A percentile compares a stretch with the other conserved stretches of the same genome.
phyloP scores from a whole-genome alignment of 2,888 invertebrate species.

The Eupithecia abbreviata region DNA sequence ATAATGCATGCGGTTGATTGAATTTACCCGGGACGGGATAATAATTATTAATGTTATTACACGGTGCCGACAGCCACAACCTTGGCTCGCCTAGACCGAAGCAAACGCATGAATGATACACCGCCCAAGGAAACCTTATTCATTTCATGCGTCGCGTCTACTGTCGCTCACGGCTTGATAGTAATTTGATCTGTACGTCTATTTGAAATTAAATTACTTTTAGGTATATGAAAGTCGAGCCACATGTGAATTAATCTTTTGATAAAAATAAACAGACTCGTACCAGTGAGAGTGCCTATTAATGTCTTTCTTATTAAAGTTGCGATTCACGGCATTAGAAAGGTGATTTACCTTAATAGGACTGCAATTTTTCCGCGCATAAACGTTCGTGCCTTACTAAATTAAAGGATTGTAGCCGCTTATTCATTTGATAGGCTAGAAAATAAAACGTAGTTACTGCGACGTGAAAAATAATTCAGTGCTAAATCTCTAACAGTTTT shows the following conservation, averaged over 20 bases:
- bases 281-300: neutral
- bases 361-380: neutral
- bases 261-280: neutral
- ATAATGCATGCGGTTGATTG: conserved; percentile 46
- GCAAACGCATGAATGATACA: conserved; percentile 58
- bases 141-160: conserved; percentile 67
- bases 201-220: conserved; percentile 68
- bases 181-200: conserved; percentile 69
- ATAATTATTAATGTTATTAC: conserved; percentile 58
- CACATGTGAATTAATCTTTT: conserved; percentile 27
- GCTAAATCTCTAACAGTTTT: conserved; percentile 59
- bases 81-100: conserved; percentile 40
- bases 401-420: conserved; percentile 22
- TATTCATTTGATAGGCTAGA: conserved; percentile 33
- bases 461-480: conserved; percentile 55
- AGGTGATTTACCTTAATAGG: neutral
- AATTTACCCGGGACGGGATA: conserved; percentile 49
- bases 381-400: conserved; percentile 17
- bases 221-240: conserved; percentile 47
- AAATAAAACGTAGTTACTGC: conserved; percentile 30
- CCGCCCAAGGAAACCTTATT: conserved; percentile 64
- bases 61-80: conserved; percentile 43
- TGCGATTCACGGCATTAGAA: conserved; percentile 4
- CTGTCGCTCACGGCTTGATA: conserved; percentile 64
- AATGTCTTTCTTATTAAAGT: conserved; percentile 3